A percentile compares a stretch with the other conserved stretches of the same genome.
Evolutionary conservation across 2,797 vertebrate species (phyloP).

Genomic region (Lepilemur septentrionalis): DNA sequence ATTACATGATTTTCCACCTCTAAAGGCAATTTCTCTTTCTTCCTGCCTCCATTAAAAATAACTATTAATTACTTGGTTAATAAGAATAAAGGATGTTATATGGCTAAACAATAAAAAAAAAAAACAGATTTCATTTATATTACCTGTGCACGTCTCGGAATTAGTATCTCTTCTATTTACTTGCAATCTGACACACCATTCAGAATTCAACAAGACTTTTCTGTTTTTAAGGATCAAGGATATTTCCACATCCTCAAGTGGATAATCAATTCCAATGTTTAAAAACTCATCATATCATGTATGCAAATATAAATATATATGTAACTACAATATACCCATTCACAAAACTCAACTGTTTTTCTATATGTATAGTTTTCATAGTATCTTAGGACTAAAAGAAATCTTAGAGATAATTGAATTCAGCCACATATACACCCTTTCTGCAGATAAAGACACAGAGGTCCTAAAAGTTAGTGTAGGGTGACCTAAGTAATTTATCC

Average conservation of each 20-base stretch:
- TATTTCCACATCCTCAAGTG: background rate
- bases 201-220: background rate
- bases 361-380: background rate
- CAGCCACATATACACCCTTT: background rate
- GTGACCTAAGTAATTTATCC: background rate
- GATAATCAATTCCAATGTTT: constrained; percentile 5
- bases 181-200: background rate
- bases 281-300: background rate
- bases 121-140: background rate
- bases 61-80: background rate
- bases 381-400: background rate
- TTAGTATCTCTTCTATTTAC: background rate
- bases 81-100: background rate
- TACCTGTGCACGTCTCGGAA: background rate
- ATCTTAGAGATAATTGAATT: background rate
- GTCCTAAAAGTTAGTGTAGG: background rate
- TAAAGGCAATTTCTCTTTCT: background rate
- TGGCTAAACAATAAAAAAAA: background rate
- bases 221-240: background rate
- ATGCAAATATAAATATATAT: background rate
- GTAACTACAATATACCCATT: background rate
- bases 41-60: constrained; percentile 12
- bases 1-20: background rate
- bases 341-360: background rate
- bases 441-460: background rate